Base-by-base conservation (phyloP, 2,888 invertebrate species). In the Drosophila subquinaria region DNA sequence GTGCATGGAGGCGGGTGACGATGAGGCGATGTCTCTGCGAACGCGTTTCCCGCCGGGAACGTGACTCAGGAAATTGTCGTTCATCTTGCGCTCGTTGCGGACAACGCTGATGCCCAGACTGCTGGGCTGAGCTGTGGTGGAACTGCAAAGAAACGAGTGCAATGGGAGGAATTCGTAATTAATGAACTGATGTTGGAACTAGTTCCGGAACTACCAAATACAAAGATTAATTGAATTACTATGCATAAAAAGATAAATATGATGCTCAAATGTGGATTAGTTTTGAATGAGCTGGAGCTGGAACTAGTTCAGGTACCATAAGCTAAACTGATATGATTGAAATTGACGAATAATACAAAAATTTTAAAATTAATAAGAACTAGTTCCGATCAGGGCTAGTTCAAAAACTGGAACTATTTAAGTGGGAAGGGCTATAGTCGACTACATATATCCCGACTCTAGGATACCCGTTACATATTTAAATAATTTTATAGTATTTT, bases 1-100 rank as follows among this genome's bases (percentile, higher is more conserved):
- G 68, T 92, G 92, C 91, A 92, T 91, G 55, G 92, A 90, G 53
- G 91, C 82, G 52, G 91, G 90, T 60, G 92, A 86, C 65, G 92
- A 87, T 55, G 92, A 88, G 62, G 85, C 81, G 35, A 91, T 91
- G 72, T 92, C 92, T 56, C 92, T 73, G 52, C 92, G 91, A 51
- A 79, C 69, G 52, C 92, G 84, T 59, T 85, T 81, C 17, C 57
- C 76, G 20, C 13, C 35, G 1, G 69, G 52, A 10, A 43, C n/a
- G 17, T 69, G 61, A 23, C 62, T 69, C 2, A 85, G 55, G 43
- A 60, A 73, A 50, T 82, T 77, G 62, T 76, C 77, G 55, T 75
- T 88, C 61, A 78, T 74, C 70, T 91, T 91, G 61, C 91, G 87
- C 73, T 91, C 88, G 62, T 88, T 88, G 55, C 79, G 81, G 8